phyloP scores from a whole-genome alignment of 1,140 invertebrate genomes.

The Hestina assimilis region DNA sequence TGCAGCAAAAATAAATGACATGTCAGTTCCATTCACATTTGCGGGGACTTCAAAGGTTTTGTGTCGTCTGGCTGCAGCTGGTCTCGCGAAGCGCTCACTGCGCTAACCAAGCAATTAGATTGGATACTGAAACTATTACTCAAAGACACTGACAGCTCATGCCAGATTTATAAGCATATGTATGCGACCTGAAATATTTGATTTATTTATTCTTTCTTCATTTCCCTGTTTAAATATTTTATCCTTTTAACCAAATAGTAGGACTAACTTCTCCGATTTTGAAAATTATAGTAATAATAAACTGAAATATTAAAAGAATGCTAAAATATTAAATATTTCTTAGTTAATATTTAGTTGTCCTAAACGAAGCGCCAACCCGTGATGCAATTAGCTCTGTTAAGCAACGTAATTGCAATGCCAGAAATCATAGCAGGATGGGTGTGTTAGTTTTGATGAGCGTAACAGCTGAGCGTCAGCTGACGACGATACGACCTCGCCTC shows the following conservation, averaged over 20 bases:
- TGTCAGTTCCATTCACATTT: constrained; percentile 34
- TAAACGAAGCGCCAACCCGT: neutral
- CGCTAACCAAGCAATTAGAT: constrained; percentile 30
- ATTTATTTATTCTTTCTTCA: neutral
- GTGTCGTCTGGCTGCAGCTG: constrained; percentile 31
- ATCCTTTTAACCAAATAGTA: no score
- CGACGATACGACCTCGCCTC: constrained; percentile 28
- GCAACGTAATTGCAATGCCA: constrained; percentile 41
- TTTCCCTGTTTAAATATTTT: no score
- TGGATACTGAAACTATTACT: constrained; percentile 36
- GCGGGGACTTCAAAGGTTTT: constrained; percentile 35
- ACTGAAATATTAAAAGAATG: no score
- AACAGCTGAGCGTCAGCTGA: constrained; percentile 65
- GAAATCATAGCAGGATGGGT: constrained; percentile 20
- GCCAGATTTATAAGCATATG: constrained; percentile 27
- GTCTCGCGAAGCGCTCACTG: constrained; percentile 19
- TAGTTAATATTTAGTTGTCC: neutral
- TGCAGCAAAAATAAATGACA: constrained; percentile 25
- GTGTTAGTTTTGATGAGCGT: constrained; percentile 42
- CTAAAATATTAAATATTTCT: no score
- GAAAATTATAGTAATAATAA: no score
- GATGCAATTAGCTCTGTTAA: constrained; percentile 7
- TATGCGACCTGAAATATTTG: neutral
- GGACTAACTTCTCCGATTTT: no score
- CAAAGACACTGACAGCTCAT: constrained; percentile 31